Evolutionary conservation across 2,113 vertebrate species (phyloP), one percentile per base, ranked within the genome.

Genomic region (Thamnaconus septentrionalis): DNA sequence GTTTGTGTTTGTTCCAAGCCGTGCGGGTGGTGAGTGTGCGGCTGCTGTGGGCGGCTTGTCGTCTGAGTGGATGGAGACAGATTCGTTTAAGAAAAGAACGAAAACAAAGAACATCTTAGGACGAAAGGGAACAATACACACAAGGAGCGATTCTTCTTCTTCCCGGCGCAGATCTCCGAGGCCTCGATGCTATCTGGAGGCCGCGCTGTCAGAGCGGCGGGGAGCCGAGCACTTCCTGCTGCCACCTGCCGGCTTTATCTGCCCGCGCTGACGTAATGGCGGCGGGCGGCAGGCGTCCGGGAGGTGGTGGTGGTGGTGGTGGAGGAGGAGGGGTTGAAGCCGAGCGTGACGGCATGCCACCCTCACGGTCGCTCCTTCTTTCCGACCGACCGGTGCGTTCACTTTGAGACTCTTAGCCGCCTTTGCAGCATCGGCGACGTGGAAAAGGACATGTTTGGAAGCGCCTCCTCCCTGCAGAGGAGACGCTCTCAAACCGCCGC

Each of bases 1-100:
- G 78, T 78, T 79, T 74, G 60, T 79, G 77, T 85, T 80, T 73
- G 67, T 70, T 76, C 61, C 58, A 41, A 61, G 66, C 51, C 6
- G 66, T 72, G 71, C 12, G 44, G 64, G 68, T 42, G 61, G 59
- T 3, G 71, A 59, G 52, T 58, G 52, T 75, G 44, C 8, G 50
- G 56, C 64, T 63, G 57, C 57, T 80, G 74, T 43, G 71, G 72
- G 60, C 53, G 41, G 66, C 57, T 65, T 73, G 47, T 73, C 59
- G 64, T 73, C 66, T 78, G 63, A 68, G 53, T 60, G 40, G 57
- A 73, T 64, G 12, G 54, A 71, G 41, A 31, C 48, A 11, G 50
- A 39, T 53, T 53, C 9, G 5, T 44, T 39, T 54, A 47, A 47
- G 10, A 53, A 53, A 53, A 7, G 5, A 64, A 44, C 54, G 41